Evolutionary conservation across 2,113 vertebrate genomes (phyloP).

Genomic region (Antechinus flavipes): DNA sequence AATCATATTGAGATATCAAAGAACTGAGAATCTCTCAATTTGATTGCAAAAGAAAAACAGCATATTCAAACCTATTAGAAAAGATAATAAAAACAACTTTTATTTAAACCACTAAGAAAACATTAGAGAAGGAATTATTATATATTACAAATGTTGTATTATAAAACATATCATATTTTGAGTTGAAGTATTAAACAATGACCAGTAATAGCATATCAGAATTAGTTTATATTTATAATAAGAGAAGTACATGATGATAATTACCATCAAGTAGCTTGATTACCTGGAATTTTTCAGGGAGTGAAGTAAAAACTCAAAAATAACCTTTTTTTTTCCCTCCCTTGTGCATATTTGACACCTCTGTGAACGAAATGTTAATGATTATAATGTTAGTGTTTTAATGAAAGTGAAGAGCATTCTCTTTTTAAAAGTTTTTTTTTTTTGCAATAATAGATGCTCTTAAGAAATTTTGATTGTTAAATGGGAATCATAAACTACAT

Average conservation of each 20-base stretch:
- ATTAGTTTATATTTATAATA: constrained; percentile 8
- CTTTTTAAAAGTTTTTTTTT: neutral
- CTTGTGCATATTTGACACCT: constrained; percentile 34
- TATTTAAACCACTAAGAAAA: constrained; percentile 33
- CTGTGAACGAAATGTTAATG: constrained; percentile 40
- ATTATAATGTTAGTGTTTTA: constrained; percentile 10
- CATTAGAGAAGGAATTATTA: constrained; percentile 58
- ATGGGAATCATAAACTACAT: neutral
- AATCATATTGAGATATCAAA: constrained; percentile 61
- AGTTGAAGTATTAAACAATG: constrained; percentile 42
- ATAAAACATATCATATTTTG: neutral
- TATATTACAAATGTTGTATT: neutral
- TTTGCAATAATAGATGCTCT: neutral
- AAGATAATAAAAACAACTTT: constrained; percentile 22
- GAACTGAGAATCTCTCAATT: constrained; percentile 30
- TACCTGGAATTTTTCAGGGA: constrained; percentile 20
- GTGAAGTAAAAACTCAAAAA: constrained; percentile 31
- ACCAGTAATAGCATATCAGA: neutral
- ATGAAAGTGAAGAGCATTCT: neutral
- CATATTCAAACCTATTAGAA: constrained; percentile 15
- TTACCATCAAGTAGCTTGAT: constrained; percentile 14
- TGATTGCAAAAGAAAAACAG: constrained; percentile 31
- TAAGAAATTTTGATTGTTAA: neutral
- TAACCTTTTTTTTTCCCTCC: neutral
- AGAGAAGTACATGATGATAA: neutral